Evolutionary conservation across 1,140 invertebrate species (phyloP), one percentile per base, ranked within the genome.

Genomic region (Babylonia areolata): DNA sequence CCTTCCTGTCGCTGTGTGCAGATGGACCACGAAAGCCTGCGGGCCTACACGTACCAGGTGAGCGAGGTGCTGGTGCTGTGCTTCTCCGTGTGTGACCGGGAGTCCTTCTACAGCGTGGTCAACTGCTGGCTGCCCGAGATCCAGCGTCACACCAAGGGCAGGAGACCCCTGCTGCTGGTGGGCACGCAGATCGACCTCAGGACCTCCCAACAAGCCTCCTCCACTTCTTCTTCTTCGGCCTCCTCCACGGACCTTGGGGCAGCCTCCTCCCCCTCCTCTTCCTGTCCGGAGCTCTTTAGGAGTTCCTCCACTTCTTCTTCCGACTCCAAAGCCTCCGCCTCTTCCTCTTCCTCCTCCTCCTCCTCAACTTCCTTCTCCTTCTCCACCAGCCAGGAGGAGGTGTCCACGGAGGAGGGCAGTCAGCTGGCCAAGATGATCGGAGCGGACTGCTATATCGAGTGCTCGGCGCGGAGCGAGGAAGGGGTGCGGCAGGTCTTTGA

Each of bases 51-150:
- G 51, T 51, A 51, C 99, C 99, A 98, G 90, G 98, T 99, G 94
- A 99, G 98, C 42, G 98, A 99, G 94, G 98, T 99, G 80, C 99
- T 99, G 95, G 96, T 99, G 87, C 98, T 99, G 58, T 99, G 99
- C 95, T 99, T 99, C 95, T 99, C 98, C 91, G 98, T 99, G 85
- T 98, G 99, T 69, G 99, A 98, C 88, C 98, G 98, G 85, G 98
- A 98, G 46, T 99, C 98, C 87, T 99, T 99, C 95, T 98, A 99
- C 94, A 99, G 99, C 94, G 98, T 99, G 83, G 96, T 98, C 91
- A 98, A 98, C 87, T 99, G 99, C 95, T 93, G 95, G 95, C 91
- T 93, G 77, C 94, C 94, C 12, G 95, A 96, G 93, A 93, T 96
- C 35, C 95, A 96, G 69, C 95, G 95, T 88, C 98, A 99, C 94